These are phyloP conservation scores for Mustela lutreola DNA, from an alignment of 2,113 vertebrate genomes.

Conservation along the genomic window DNA sequence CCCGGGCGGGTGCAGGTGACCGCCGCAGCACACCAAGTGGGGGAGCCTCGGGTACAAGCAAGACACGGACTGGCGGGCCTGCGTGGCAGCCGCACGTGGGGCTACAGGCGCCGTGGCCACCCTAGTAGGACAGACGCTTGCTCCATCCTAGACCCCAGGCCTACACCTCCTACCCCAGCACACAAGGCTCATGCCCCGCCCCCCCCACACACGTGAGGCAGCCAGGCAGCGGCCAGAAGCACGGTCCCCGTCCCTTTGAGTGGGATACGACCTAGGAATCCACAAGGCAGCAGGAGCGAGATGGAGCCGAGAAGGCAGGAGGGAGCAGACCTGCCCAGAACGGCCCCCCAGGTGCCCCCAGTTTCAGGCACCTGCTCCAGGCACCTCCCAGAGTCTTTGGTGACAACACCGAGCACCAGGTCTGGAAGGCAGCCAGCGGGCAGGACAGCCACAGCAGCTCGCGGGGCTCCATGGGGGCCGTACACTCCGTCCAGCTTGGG, in stretches of 20 bases:
- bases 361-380: neutral
- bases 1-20: no score
- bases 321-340: neutral
- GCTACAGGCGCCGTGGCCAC: neutral
- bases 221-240: no score
- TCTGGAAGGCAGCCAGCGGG: neutral
- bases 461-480: fast-evolving
- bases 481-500: fast-evolving
- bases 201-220: neutral
- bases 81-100: fast-evolving
- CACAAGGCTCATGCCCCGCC: neutral
- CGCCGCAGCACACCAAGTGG: fast-evolving
- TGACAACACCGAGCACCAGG: neutral
- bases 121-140: neutral
- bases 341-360: fast-evolving
- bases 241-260: fast-evolving
- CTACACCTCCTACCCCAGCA: neutral
- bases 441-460: fast-evolving
- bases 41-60: neutral
- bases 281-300: neutral
- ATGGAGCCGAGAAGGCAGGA: no score
- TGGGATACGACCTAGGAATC: fast-evolving
- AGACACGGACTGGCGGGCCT: fast-evolving
- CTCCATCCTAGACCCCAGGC: neutral
- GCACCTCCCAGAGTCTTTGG: neutral